Evolutionary conservation across 2,888 invertebrate genomes (phyloP), one percentile per base, ranked within the genome.

Genomic region (Lithophane socia): DNA sequence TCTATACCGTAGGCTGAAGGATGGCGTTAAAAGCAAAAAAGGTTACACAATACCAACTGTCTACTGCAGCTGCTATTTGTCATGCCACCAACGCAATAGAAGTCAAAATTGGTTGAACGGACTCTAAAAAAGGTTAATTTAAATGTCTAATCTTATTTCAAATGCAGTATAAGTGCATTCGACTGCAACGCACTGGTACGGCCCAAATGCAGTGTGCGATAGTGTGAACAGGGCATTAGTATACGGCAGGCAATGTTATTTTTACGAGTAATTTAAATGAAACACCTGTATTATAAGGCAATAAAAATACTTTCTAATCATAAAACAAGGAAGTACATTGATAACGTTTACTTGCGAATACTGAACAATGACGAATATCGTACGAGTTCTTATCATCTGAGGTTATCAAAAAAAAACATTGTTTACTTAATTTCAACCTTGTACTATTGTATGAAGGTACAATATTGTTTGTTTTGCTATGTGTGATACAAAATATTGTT

Each of bases 351-450:
- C 24, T 42, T 56, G 49, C 52, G n/a, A 70, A 63, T 42, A 66
- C 24, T 70, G 75, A 81, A 87, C 84, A 84, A 75, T 81, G 80
- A 78, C 74, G 77, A 80, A 85, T 73, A 86, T 84, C 85, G 79
- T 85, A 84, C 56, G 86, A 88, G 82, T 76, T 47, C 72, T 80
- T 87, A 87, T 87, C 87, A 82, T 73, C 82, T 80, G 16, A 80
- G 76, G 86, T 77, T 85, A 85, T 85, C 77, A 66, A 10, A 29
- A 65, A 71, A 71, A 1, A n/a, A 12, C 9, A 24, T 5, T 10
- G 37, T 58, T 69, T 63, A 74, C 21, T 12, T 4, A 75, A 73
- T 80, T 67, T 56, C 60, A 65, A 73, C 67, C 66, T 68, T 80
- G 63, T 54, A 0, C 0, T 0, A 0, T 49, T n/a, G 18, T 0